These are phyloP conservation scores for Sericinus montela DNA, from an alignment of 2,888 invertebrate genomes.

Conservation along the genomic window DNA sequence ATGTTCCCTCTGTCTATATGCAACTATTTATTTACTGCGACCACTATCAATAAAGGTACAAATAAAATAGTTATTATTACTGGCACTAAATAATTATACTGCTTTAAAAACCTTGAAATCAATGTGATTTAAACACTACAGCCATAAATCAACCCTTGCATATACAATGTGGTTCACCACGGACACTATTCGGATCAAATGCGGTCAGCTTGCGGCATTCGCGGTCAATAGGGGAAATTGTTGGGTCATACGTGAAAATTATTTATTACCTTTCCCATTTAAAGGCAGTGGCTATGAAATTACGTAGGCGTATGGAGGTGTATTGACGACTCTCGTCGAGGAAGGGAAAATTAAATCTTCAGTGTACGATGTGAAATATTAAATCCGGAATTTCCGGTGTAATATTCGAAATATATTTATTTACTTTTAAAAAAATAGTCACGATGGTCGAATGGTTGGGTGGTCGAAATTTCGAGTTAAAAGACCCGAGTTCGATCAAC, in stretches of 20 bases:
- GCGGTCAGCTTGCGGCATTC: constrained; percentile 9
- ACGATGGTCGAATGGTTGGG: no score
- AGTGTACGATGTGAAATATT: no score
- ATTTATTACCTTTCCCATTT: constrained; percentile 19
- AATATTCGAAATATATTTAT: no score
- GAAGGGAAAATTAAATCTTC: not conserved
- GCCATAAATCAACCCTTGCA: constrained; percentile 27
- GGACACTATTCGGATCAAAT: constrained; percentile 7
- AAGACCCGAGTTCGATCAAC: no score
- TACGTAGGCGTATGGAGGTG: constrained; percentile 13
- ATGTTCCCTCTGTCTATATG: no score
- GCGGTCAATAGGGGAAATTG: constrained; percentile 19
- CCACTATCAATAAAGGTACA: no score
- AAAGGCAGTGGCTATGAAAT: constrained; percentile 13
- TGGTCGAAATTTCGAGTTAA: no score
- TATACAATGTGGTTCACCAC: constrained; percentile 25
- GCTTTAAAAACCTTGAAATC: not conserved
- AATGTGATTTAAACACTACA: not conserved
- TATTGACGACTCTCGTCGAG: not conserved
- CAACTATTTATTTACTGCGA: no score
- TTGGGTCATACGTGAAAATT: constrained; percentile 20
- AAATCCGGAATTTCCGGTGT: no score
- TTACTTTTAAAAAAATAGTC: no score
- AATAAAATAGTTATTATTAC: no score
- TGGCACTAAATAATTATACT: no score